Evolutionary conservation across 2,888 invertebrate genomes (phyloP).

Genomic region (Crematogaster levior): DNA sequence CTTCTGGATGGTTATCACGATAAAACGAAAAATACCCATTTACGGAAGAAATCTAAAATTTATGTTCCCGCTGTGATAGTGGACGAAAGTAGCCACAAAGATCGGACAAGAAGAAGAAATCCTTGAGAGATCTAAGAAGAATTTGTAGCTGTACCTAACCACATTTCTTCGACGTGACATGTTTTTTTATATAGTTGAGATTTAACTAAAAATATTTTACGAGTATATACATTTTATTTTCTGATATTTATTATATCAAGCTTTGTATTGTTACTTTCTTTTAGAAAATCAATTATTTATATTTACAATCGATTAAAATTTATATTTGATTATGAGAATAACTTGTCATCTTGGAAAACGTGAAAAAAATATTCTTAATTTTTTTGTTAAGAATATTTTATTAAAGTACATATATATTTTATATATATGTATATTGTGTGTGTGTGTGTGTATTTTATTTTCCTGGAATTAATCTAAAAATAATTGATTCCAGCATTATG

Average conservation of each 20-base stretch:
- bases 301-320: background rate
- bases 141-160: conserved; percentile 32
- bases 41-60: conserved; percentile 57
- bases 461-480: background rate
- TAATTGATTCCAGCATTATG: background rate
- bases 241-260: background rate
- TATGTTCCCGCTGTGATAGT: conserved; percentile 44
- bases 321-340: background rate
- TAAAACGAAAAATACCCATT: conserved; percentile 19
- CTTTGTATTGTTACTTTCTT: background rate
- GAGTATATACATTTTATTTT: background rate
- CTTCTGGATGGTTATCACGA: conserved; percentile 11
- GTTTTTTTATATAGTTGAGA: conserved; percentile 18
- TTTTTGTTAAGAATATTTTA: no score
- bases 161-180: conserved; percentile 21
- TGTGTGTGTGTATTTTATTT: no score
- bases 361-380: no score
- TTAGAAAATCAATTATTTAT: background rate
- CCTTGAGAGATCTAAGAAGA: conserved; percentile 39
- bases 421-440: no score
- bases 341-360: background rate
- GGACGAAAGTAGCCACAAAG: conserved; percentile 38
- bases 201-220: conserved; percentile 10
- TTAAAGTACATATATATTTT: no score
- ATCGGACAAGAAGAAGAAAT: conserved; percentile 30